Evolutionary conservation across 2,888 invertebrate genomes (phyloP), one percentile per base, ranked within the genome.

Genomic region (Coremacera marginata): DNA sequence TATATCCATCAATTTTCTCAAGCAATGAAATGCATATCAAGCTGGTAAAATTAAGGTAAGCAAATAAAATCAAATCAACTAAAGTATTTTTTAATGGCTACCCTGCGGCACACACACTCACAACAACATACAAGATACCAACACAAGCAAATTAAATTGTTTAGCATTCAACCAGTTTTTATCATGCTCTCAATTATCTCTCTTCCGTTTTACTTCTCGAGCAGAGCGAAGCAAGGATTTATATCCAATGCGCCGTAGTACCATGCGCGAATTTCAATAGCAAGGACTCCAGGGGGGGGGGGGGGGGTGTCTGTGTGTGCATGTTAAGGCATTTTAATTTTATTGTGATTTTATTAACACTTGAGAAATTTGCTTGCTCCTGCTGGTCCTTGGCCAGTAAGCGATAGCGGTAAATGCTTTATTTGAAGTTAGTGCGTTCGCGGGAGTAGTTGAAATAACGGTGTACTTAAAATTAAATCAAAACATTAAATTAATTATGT

Each of bases 201-300:
- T 55, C 55, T 51, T 55, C 37, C 60, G 14, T 9, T 44, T 27
- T n/a, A 31, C 52, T 5, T 37, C 67, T 37, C 67, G 19, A 16
- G 22, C 14, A 11, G 68, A 60, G 75, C 37, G 31, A 22, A 62
- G 75, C 49, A 65, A 22, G 67, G 52, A 63, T 76, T 70, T 62
- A 60, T 63, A 52, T 71, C 68, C 57, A 25, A 60, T 75, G 70
- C 55, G 25, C 37, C 72, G 60, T 62, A 25, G 68, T 57, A 79
- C 73, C 82, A 82, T 82, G 82, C 82, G 82, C 82, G 65, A 27
- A 75, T 55, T 14, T 16, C 68, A 8, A 73, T 74, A 44, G 76
- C 70, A 77, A 78, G 76, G 75, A 78, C 74, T 70, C 8, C 52
- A 49, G 74, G 72, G 72, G 55, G 74, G 62, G 76, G 49, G 22